Conservation (phyloP, 2,797 vertebrate genomes). For the Okamejei kenojei region DNA sequence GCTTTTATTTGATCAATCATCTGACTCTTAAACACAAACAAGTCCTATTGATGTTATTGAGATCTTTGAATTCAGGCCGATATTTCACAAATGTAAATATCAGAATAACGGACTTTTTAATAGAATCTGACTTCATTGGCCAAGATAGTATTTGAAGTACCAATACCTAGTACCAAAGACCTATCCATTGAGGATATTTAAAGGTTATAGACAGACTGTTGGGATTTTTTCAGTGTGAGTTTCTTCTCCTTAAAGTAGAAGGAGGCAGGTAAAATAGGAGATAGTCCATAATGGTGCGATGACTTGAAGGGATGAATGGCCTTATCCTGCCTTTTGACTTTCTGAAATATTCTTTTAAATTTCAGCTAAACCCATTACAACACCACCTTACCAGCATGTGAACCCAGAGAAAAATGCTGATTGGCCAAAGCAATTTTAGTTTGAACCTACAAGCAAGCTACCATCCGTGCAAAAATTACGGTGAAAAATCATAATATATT, state of each 20-base stretch:
- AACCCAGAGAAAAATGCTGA: background rate
- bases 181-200: background rate
- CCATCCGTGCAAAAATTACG: background rate
- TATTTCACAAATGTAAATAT: background rate
- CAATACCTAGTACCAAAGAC: too few relatives aligned
- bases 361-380: background rate
- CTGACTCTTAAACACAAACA: too few relatives aligned
- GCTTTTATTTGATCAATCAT: too few relatives aligned
- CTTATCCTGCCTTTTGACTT: background rate
- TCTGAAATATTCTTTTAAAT: background rate
- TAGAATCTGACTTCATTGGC: background rate
- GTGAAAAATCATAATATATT: slow-evolving; percentile 3
- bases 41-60: background rate
- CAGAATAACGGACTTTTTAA: background rate
- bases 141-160: too few relatives aligned
- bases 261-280: too few relatives aligned
- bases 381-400: background rate
- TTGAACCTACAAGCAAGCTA: background rate
- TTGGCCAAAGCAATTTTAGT: background rate
- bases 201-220: background rate
- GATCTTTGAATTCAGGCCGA: background rate
- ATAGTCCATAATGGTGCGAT: background rate
- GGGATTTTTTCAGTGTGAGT: background rate
- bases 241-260: background rate
- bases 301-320: background rate